Base-by-base conservation (phyloP, 2,888 invertebrate genomes). In the Tetranychus piercei region DNA sequence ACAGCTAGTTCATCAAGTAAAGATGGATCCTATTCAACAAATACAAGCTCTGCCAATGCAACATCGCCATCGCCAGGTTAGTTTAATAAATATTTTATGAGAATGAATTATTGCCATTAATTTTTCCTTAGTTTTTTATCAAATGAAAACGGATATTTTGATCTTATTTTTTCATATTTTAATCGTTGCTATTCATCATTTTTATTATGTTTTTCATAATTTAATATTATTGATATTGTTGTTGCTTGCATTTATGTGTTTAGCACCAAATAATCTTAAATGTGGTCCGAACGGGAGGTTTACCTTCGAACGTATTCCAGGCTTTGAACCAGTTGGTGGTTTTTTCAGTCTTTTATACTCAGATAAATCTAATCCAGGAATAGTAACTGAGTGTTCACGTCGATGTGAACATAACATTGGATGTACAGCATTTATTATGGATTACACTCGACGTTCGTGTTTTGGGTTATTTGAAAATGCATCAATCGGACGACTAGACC, bases 351-450 rank as follows among this genome's bases (percentile, higher is more conserved):
- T 81, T 6, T 75, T 82, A 34, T 80, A 80, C 74, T 78, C 81
- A 22, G 81, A 81, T 72, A 74, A 76, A 9, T 75, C 76, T 55
- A 79, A 80, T 44, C 80, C 82, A 65, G 84, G 83, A 6, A 82
- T 84, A 75, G 81, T 81, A 15, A 80, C 80, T 23, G 80, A 82
- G 77, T 84, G 84, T 78, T 78, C 81, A 9, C 78, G 80, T 44
- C 78, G 81, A 44, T 84, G 84, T 76, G 81, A 81, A 76, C 79
- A 80, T 71, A 81, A 81, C 72, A 79, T 80, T 8, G 80, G 80
- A 44, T 84, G 84, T 78, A 80, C 80, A 67, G 82, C 82, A 18
- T 83, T 83, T 78, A 82, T 82, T 75, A 78, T 83, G 76, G 83
- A 83, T 77, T 83, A 83, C 78, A 81, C 81, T 74, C 79, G 82